Evolutionary conservation across 1,140 invertebrate genomes (phyloP), one percentile per base, ranked within the genome.

Genomic region (Metopolophium dirhodum): DNA sequence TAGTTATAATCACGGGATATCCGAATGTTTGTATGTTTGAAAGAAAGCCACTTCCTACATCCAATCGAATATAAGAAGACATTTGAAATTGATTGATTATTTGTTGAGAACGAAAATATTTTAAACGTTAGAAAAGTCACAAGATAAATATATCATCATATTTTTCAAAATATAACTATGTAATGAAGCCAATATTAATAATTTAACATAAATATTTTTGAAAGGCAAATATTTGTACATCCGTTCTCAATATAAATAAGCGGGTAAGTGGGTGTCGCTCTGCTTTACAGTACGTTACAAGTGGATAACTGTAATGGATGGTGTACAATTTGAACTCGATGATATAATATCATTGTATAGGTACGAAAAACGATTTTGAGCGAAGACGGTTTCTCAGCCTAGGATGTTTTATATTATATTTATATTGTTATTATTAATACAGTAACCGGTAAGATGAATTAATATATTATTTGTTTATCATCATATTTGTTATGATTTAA

Each of bases 61-160:
- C 3, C 4, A n/a, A n/a, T 6, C 18, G 0, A n/a, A 35, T n/a
- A 18, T 18, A 7, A 77, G n/a, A n/a, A 77, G 1, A 4, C 0
- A n/a, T 85, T 45, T 85, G 2, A 85, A 85, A 85, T 85, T 45
- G 45, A 45, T 41, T 85, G 83, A 26, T 45, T 68, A 18, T 18
- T 68, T 68, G 14, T n/a, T 77, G 6, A 6, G 14, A 77, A 35
- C 18, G 11, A 77, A n/a, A 77, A 68, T n/a, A 35, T n/a, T 77
- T 77, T 77, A n/a, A n/a, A 77, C 14, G 4, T 77, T 1, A 20
- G n/a, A 8, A 61, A 77, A 77, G 6, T 18, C 14, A 6, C 61
- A n/a, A 77, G 0, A n/a, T 77, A n/a, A 77, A 77, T 61, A 18
- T n/a, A 0, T 11, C 0, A 30, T 68, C 30, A 8, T 30, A 30